Evolutionary conservation across 2,113 vertebrate genomes (phyloP), one percentile per base, ranked within the genome.

Genomic region (Sinocyclocheilus anophthalmus): DNA sequence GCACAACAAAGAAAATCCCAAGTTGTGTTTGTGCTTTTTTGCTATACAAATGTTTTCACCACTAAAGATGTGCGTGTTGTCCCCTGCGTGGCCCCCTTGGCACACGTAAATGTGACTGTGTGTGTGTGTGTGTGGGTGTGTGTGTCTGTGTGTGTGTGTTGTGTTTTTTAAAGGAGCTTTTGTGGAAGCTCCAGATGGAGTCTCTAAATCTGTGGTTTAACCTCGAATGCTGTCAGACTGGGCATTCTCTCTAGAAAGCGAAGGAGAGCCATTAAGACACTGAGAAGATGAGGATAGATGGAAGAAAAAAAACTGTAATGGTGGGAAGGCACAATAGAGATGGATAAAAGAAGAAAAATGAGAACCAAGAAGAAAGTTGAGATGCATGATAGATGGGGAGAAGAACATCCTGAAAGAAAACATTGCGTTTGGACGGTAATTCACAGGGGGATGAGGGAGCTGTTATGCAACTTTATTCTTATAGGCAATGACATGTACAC

Each of bases 151-250:
- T 61, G 76, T 63, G 65, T n/a, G n/a, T n/a, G 39, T 57, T 84
- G n/a, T 82, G 80, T 85, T 70, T 88, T n/a, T 91, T 83, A 88
- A 90, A 89, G 85, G 76, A 89, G 89, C 86, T 89, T 93, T 90
- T 87, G 87, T 89, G 90, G 77, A 55, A 5, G 77, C 87, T 90
- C 89, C 88, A 93, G 92, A 93, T 92, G 90, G 87, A 90, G 91
- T 89, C 86, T 92, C 89, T 91, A 93, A 93, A 93, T 90, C 85
- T 90, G 85, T 85, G 90, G 90, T 92, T 92, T 90, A 92, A 93
- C 90, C 90, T 89, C 87, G 86, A 86, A 92, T 87, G 88, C 90
- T 92, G 90, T 90, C 91, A 90, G 75, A 88, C 85, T 61, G 76
- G 86, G 39, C 83, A 86, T 63, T 87, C 90, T 91, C 86, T 89